Percentiles rank a stretch among this genome's conserved stretches.
Evolutionary conservation across 2,113 vertebrate genomes (phyloP).

Genomic region (Cygnus buccinator): DNA sequence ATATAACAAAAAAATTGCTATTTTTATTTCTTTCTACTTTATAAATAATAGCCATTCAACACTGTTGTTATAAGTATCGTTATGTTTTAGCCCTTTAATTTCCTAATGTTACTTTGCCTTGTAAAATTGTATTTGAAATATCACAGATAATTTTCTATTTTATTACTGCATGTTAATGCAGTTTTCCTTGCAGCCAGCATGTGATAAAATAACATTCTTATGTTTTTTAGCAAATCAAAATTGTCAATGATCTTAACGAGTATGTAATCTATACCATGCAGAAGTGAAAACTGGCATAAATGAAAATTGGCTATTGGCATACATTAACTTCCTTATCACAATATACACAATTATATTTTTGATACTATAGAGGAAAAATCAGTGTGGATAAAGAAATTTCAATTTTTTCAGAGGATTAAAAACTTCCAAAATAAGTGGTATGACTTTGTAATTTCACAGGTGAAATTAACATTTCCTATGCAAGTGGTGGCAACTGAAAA

Average conservation of each 20-base stretch:
- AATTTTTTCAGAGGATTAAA: not conserved
- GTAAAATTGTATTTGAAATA: not conserved
- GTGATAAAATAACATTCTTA: not conserved
- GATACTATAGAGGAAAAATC: not conserved
- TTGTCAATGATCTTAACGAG: not conserved
- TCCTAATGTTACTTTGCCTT: not conserved
- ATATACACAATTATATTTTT: not conserved
- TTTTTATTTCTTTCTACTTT: not conserved
- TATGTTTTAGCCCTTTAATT: not conserved
- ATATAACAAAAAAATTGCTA: not conserved
- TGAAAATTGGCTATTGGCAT: not conserved
- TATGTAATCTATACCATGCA: not conserved
- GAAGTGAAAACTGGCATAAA: not conserved
- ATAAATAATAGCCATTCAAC: not conserved
- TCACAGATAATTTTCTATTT: not conserved
- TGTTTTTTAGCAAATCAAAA: not conserved
- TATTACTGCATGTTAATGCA: not conserved
- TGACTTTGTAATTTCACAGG: not conserved
- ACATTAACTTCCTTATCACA: not conserved
- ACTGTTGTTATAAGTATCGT: not conserved
- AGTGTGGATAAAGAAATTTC: not conserved
- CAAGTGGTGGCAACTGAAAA: not conserved
- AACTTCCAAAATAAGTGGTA: accelerated
- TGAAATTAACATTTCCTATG: not conserved
- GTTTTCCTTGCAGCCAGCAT: not conserved